A percentile compares a stretch with the other conserved stretches of the same genome.
Conservation (phyloP, 2,797 vertebrate species). For the Pipistrellus nathusii region DNA sequence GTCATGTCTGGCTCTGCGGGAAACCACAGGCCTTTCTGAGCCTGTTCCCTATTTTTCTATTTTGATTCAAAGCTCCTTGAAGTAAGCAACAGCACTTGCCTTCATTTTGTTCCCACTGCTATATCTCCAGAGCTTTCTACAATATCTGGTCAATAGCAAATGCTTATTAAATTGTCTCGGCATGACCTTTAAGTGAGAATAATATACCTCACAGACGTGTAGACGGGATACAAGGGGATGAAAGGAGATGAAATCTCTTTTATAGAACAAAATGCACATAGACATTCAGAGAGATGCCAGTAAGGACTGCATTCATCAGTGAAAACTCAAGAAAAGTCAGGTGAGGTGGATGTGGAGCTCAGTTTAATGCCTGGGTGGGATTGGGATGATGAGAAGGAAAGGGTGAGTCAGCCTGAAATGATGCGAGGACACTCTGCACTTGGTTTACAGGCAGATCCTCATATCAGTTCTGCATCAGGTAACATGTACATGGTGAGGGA, state of each 20-base stretch:
- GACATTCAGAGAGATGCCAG: neutral
- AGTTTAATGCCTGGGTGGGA: neutral
- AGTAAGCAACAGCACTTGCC: neutral
- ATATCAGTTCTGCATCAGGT: neutral
- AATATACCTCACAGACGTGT: neutral
- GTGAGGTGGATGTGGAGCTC: neutral
- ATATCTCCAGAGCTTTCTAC: neutral
- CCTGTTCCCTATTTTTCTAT: neutral
- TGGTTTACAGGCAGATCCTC: neutral
- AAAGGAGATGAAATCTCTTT: neutral
- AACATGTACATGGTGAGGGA: accelerated
- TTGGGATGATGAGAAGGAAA: neutral
- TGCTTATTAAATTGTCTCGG: neutral
- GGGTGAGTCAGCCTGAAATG: neutral
- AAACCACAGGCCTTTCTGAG: neutral
- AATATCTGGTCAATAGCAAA: neutral
- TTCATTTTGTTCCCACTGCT: neutral
- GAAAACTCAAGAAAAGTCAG: neutral
- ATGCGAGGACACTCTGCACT: too few species aligned
- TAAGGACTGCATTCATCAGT: neutral
- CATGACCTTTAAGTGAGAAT: neutral
- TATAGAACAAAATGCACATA: neutral
- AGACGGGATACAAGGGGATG: neutral
- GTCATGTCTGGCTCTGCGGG: neutral
- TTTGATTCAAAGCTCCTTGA: neutral